A percentile compares a stretch with the other conserved stretches of the same genome.
Evolutionary conservation across 1,140 invertebrate species (phyloP).

Genomic region (Hestina assimilis): DNA sequence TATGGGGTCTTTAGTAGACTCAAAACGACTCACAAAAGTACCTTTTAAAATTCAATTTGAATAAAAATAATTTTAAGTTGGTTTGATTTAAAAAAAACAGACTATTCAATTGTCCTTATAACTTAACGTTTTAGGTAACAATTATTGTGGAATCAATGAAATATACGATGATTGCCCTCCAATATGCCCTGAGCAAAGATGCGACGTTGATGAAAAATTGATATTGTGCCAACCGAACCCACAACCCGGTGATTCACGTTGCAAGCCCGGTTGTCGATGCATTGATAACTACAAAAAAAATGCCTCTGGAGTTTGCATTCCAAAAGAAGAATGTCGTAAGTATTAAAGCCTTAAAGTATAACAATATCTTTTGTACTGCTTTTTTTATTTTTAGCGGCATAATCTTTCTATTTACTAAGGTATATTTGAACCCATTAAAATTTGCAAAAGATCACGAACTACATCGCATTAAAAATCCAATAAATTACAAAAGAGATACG

Average conservation of each 20-base stretch:
- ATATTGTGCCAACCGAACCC: conserved; percentile 4
- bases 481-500: too few species aligned
- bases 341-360: neutral
- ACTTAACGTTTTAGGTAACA: neutral
- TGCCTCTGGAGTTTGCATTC: conserved; percentile 7
- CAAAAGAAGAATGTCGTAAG: conserved; percentile 24
- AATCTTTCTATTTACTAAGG: too few species aligned
- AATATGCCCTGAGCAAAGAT: conserved; percentile 24
- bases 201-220: neutral
- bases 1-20: too few species aligned
- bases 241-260: conserved; percentile 6
- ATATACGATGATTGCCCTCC: conserved; percentile 29
- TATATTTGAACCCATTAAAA: too few species aligned
- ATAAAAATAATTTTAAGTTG: too few species aligned
- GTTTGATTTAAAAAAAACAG: too few species aligned
- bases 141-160: conserved; percentile 24
- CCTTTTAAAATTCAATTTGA: too few species aligned
- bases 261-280: conserved; percentile 19
- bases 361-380: neutral
- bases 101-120: too few species aligned
- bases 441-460: too few species aligned
- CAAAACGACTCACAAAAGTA: too few species aligned
- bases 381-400: too few species aligned
- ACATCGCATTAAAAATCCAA: too few species aligned
- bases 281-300: conserved; percentile 15